Conservation (phyloP, 2,888 invertebrate genomes). For the Tenthredo livida region DNA sequence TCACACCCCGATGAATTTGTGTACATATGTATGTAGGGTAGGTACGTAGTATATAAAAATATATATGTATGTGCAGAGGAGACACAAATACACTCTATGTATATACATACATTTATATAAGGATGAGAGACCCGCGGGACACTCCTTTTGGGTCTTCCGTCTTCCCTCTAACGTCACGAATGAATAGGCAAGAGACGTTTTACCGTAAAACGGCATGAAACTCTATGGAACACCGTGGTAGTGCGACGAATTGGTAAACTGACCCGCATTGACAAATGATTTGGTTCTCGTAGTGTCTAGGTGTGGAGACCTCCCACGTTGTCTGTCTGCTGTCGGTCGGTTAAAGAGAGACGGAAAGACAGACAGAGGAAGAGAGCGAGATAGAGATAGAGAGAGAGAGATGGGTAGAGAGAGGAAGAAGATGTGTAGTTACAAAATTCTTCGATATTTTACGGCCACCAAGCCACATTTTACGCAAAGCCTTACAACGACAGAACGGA, state of each 20-base stretch:
- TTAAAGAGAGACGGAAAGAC: conserved; percentile 32
- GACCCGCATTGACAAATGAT: conserved; percentile 76
- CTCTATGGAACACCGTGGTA: conserved; percentile 56
- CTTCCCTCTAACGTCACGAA: conserved; percentile 27
- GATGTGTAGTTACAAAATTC: conserved; percentile 21
- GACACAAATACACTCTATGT: background rate
- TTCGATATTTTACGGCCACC: conserved; percentile 8
- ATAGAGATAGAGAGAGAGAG: conserved; percentile 34
- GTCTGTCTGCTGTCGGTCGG: conserved; percentile 22
- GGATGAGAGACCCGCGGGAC: conserved; percentile 22
- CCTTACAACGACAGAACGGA: conserved; percentile 29
- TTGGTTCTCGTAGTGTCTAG: conserved; percentile 57
- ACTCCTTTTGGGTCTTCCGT: conserved; percentile 45
- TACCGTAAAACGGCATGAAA: conserved; percentile 46
- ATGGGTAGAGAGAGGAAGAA: conserved; percentile 26
- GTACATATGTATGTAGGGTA: background rate
- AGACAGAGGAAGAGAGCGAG: conserved; percentile 34
- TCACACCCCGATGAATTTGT: conserved; percentile 67
- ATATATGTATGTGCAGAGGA: background rate
- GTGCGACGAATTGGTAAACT: conserved; percentile 75
- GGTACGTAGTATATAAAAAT: background rate
- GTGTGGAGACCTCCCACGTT: conserved; percentile 52
- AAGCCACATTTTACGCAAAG: conserved; percentile 22
- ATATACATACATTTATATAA: background rate
- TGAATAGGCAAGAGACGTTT: conserved; percentile 44